A percentile compares a stretch with the other conserved stretches of the same genome.
Evolutionary conservation across 2,113 vertebrate genomes (phyloP).

Genomic region (Lasiurus cinereus): DNA sequence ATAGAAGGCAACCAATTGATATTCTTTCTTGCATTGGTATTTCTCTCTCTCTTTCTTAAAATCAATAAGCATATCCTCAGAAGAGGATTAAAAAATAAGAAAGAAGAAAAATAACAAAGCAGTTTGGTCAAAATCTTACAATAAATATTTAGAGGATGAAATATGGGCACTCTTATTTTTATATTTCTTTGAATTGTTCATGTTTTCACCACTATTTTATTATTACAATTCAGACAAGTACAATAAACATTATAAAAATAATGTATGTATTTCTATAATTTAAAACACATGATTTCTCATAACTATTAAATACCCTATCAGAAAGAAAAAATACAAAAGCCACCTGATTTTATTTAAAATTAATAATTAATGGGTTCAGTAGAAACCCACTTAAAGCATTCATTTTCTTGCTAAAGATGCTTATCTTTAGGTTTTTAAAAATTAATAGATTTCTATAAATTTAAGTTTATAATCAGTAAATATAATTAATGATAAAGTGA

Average conservation of each 20-base stretch:
- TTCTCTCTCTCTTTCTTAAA: not conserved
- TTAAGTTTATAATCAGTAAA: not conserved
- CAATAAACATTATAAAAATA: not conserved
- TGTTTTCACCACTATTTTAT: not conserved
- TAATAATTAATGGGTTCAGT: not conserved
- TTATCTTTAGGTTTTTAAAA: not conserved
- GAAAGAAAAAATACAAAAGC: not conserved
- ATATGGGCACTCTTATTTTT: not conserved
- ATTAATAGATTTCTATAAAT: not conserved
- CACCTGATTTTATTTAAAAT: not conserved
- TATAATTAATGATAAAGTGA: not conserved
- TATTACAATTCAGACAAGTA: not conserved
- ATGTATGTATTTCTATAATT: slow-evolving; percentile 10
- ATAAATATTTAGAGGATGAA: slow-evolving; percentile 28
- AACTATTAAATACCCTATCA: not conserved
- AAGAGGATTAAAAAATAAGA: not conserved
- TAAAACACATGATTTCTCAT: not conserved
- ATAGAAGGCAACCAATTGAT: not conserved
- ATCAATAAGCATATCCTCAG: not conserved
- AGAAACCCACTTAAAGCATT: not conserved
- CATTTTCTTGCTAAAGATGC: not conserved
- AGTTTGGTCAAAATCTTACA: not conserved
- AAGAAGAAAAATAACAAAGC: not conserved
- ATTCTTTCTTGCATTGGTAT: not conserved
- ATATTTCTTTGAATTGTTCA: not conserved